phyloP scores from a whole-genome alignment of 1,140 invertebrate species.

The Eurosta solidaginis region DNA sequence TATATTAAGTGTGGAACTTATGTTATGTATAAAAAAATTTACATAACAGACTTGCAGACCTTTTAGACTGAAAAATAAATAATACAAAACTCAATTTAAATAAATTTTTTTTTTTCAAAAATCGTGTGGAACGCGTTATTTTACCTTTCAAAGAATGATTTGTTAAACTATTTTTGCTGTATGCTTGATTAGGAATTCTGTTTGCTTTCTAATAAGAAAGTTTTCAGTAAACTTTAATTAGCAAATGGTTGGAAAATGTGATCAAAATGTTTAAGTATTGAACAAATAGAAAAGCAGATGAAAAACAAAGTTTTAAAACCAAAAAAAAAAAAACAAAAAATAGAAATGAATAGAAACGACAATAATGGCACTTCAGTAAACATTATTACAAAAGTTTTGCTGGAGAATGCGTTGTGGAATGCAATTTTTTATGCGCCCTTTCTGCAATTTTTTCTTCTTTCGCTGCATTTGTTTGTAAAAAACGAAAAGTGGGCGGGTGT shows the following conservation, averaged over 20 bases:
- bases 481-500: background rate
- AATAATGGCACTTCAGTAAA: slow-evolving; percentile 24
- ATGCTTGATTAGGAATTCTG: background rate
- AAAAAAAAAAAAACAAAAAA: background rate
- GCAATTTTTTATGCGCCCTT: background rate
- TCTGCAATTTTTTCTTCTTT: background rate
- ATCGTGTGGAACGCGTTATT: background rate
- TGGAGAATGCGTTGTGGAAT: background rate
- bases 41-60: too few species aligned
- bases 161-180: background rate
- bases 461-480: background rate
- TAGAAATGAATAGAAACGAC: background rate
- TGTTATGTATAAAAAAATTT: too few species aligned
- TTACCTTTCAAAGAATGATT: background rate
- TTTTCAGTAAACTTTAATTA: background rate
- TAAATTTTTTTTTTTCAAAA: too few species aligned
- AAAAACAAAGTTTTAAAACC: too few species aligned
- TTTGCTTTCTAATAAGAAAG: background rate
- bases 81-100: too few species aligned
- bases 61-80: too few species aligned
- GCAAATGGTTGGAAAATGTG: background rate
- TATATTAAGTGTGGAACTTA: too few species aligned
- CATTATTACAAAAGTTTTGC: slow-evolving; percentile 14
- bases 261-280: too few species aligned
- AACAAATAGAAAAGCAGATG: background rate